These are phyloP conservation scores for Thymelicus lineola DNA, from an alignment of 2,888 invertebrate genomes.

Conservation along the genomic window DNA sequence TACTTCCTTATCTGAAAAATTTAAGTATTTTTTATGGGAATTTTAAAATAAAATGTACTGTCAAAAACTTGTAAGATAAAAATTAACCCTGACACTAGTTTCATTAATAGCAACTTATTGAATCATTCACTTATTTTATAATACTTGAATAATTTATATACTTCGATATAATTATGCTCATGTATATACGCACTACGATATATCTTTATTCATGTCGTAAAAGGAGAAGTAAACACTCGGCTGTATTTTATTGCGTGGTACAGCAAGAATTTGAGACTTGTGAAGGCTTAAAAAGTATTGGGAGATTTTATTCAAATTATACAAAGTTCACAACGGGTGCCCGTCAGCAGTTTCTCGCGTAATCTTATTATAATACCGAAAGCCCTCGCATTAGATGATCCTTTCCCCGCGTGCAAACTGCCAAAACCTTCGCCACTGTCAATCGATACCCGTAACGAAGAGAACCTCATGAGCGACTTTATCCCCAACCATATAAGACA, in stretches of 20 bases:
- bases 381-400: constrained; percentile 66
- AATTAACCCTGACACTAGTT: too few species aligned
- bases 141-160: too few species aligned
- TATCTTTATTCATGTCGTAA: neutral
- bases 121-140: too few species aligned
- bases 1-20: too few species aligned
- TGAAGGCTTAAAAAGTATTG: constrained; percentile 27
- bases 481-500: constrained; percentile 57
- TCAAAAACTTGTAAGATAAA: too few species aligned
- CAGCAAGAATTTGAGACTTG: constrained; percentile 26
- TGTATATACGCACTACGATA: neutral
- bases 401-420: constrained; percentile 74
- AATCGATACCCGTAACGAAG: constrained; percentile 69
- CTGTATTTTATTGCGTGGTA: constrained; percentile 8
- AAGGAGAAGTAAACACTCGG: neutral
- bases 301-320: constrained; percentile 33
- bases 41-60: too few species aligned
- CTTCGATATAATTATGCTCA: too few species aligned
- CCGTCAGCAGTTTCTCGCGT: constrained; percentile 61
- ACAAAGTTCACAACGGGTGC: constrained; percentile 42
- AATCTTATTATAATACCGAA: constrained; percentile 74
- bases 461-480: constrained; percentile 70
- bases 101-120: too few species aligned
- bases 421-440: constrained; percentile 67
- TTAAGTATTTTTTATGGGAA: too few species aligned